A percentile compares a stretch with the other conserved stretches of the same genome.
phyloP scores from a whole-genome alignment of 2,797 vertebrate genomes.

The Pempheris klunzingeri region DNA sequence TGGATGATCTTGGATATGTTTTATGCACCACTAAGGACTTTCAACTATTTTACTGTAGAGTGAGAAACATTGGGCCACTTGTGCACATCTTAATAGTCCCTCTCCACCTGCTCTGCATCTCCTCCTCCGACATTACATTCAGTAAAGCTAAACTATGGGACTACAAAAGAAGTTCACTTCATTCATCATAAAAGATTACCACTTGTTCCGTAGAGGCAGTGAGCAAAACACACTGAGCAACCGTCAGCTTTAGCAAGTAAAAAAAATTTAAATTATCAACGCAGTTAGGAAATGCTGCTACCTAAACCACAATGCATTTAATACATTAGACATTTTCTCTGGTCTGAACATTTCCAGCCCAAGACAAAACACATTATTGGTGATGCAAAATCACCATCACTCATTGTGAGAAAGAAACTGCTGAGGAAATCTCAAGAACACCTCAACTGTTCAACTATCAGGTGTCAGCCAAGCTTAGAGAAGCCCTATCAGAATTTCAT shows the following conservation, averaged over 20 bases:
- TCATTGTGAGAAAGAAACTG: background rate
- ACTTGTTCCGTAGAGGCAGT: too few species aligned
- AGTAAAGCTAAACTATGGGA: background rate
- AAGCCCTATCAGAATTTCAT: constrained; percentile 1
- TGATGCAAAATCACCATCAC: background rate
- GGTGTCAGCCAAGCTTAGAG: background rate
- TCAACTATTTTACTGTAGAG: background rate
- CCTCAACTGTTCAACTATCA: background rate
- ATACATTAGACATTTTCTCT: background rate
- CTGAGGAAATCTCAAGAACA: background rate
- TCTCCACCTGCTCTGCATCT: background rate
- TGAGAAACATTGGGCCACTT: background rate
- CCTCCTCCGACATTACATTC: background rate
- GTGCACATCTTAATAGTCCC: background rate
- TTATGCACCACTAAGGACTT: background rate
- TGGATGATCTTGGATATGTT: background rate
- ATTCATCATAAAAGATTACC: too few species aligned
- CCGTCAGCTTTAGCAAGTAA: background rate
- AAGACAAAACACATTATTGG: background rate
- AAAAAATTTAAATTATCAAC: too few species aligned
- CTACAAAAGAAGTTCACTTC: too few species aligned
- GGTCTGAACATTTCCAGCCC: too few species aligned
- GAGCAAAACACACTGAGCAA: too few species aligned
- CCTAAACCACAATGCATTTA: too few species aligned
- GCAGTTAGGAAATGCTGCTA: too few species aligned